phyloP scores from a whole-genome alignment of 2,888 invertebrate species.

The Perizoma affinitatum region DNA sequence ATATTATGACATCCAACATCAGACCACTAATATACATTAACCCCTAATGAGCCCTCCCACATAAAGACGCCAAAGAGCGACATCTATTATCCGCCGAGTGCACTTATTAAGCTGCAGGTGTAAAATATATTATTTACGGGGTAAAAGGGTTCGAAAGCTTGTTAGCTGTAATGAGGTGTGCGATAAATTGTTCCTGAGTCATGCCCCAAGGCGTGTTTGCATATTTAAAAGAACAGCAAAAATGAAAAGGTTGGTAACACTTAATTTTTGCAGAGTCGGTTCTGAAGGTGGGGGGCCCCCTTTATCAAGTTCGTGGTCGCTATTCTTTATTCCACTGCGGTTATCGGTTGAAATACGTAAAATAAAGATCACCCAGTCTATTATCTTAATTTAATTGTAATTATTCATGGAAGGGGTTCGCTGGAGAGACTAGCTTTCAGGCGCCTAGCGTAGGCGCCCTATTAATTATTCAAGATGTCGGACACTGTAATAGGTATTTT shows the following conservation, averaged over 20 bases:
- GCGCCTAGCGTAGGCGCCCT: constrained; percentile 54
- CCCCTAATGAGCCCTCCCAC: constrained; percentile 18
- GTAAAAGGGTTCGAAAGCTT: constrained; percentile 78
- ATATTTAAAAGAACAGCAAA: constrained; percentile 61
- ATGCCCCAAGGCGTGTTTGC: constrained; percentile 78
- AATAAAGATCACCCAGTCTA: constrained; percentile 27
- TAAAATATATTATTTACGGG: constrained; percentile 82
- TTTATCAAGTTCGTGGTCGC: no score
- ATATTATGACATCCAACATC: neutral
- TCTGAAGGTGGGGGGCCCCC: no score
- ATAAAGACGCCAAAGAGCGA: constrained; percentile 6
- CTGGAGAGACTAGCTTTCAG: constrained; percentile 47
- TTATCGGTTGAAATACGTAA: no score
- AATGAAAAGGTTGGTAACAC: constrained; percentile 1
- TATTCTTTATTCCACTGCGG: no score
- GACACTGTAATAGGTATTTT: constrained; percentile 74
- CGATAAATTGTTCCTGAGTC: constrained; percentile 77
- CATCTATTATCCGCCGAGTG: constrained; percentile 19
- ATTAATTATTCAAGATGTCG: constrained; percentile 80
- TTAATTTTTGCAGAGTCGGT: no score
- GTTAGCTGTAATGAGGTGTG: constrained; percentile 81
- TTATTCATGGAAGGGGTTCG: constrained; percentile 61
- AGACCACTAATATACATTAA: constrained; percentile 1
- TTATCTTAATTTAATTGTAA: constrained; percentile 30
- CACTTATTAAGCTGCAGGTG: constrained; percentile 62